Base-by-base conservation (phyloP, 2,888 invertebrate genomes). In the Drepanosiphum platanoidis region DNA sequence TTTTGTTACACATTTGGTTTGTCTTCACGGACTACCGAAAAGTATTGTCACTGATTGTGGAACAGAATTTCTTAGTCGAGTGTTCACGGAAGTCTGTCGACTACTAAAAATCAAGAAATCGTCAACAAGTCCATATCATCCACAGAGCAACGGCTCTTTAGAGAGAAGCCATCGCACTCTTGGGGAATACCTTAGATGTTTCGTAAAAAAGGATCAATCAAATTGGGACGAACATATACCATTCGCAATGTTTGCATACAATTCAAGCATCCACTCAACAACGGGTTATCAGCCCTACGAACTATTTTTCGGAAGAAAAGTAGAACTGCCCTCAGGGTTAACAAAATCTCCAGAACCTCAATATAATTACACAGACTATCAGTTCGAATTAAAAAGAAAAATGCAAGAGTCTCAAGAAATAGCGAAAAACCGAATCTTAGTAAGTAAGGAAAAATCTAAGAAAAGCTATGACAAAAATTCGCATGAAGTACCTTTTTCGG, bases 191-290 rank as follows among this genome's bases (percentile, higher is more conserved):
- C 42, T 72, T 2, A 4, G 72, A n/a, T 42, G 72, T 27, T 72
- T 72, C 36, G 72, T 27, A n/a, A 7, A 5, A 3, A 72, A 72
- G 27, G 36, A 72, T 72, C 72, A 72, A n/a, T 7, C 3, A 3
- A 42, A 72, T 42, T 72, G 72, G 72, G 72, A 72, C 13, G 72
- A 72, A 1, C 42, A 72, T n/a, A n/a, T 42, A 22, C 72, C 42
- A n/a, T 72, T 42, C 27, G 77, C 77, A 11, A 77, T 77, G 77
- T 77, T 77, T 39, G 30, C 32, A 11, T 46, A 75, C 11, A 75
- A 75, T 7, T 74, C 32, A 0, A 75, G 34, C 0, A 22, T 8
- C 7, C 32, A 61, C 22, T 27, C 77, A 61, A 13, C 36, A 1
- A 61, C 77, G 11, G 46, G 27, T 15, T 77, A 52, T 39, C 61